Base-by-base conservation (phyloP, 2,888 invertebrate species). In the Linnaemya tessellans region DNA sequence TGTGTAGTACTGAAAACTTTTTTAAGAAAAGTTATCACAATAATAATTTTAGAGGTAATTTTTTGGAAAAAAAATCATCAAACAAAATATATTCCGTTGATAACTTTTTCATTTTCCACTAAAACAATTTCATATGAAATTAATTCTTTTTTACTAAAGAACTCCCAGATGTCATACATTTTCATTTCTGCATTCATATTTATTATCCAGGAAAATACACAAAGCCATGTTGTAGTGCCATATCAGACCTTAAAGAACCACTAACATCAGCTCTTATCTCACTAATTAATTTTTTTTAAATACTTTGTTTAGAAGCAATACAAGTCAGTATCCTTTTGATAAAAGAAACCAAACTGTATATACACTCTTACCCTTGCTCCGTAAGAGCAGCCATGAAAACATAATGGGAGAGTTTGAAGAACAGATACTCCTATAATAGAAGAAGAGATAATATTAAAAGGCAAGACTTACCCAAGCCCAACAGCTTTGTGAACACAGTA, bases 391-490 rank as follows among this genome's bases (percentile, higher is more conserved):
- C 18, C 18, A 18, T 43, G 7, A 41, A 22, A 71, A 20, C 10
- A 41, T 30, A 58, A 46, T 20, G 30, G 46, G 30, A 75, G 41
- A 65, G 54, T 43, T 41, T 38, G 7, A 49, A 25, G 18, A 15
- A 20, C 11, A 49, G 15, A 13, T 58, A 58, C 9, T 0, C 1
- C 15, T 15, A 22, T n/a, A 22, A 70, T 54, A 60, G 18, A 4
- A 30, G n/a, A 49, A 25, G 10, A 35, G 58, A 20, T 71, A 68
- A 60, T 43, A 43, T 43, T 18, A 18, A 15, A 49, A 75, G 18
- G 18, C 49, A 62, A 75, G 60, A 85, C 90, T 90, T 84, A 92
- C 91, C 91, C 91, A 91, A 20, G 87, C 90, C 58, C 80, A 81
- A 35, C 84, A 86, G 20, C 60, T 49, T 49, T 88, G 87, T 38